A percentile compares a stretch with the other conserved stretches of the same genome.
Evolutionary conservation across 35 echinoderm and acorn worm species (phyloP).

Genomic region (Apostichopus japonicus): DNA sequence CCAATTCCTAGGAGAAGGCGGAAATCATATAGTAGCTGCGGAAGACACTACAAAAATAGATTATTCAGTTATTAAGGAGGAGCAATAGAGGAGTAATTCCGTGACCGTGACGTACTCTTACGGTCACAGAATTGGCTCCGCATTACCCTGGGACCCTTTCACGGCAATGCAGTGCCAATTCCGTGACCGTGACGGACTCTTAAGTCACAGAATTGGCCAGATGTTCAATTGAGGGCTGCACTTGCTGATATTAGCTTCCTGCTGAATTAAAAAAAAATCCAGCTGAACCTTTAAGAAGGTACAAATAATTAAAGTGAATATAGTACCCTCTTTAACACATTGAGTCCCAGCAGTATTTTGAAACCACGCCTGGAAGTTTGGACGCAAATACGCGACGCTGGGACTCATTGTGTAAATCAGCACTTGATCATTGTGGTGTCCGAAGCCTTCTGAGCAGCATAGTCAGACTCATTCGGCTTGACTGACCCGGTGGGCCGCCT

Average conservation of each 20-base stretch:
- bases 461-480: no score
- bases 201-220: not conserved
- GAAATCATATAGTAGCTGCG: constrained; percentile 22
- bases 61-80: not conserved
- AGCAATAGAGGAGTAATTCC: not conserved
- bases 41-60: not conserved
- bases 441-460: no score
- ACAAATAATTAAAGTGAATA: not conserved
- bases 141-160: not conserved
- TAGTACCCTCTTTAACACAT: not conserved
- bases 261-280: not conserved
- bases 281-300: not conserved
- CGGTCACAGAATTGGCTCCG: not conserved
- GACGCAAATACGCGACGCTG: no score
- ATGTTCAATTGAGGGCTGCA: not conserved
- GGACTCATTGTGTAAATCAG: no score
- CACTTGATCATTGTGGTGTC: no score
- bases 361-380: no score
- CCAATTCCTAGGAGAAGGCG: not conserved
- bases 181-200: not conserved
- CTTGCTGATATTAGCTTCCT: not conserved
- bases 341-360: no score
- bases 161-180: not conserved
- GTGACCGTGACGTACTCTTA: not conserved
- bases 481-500: no score